Base-by-base conservation (phyloP, 2,113 vertebrate genomes). In the Planiliza haematocheilus region DNA sequence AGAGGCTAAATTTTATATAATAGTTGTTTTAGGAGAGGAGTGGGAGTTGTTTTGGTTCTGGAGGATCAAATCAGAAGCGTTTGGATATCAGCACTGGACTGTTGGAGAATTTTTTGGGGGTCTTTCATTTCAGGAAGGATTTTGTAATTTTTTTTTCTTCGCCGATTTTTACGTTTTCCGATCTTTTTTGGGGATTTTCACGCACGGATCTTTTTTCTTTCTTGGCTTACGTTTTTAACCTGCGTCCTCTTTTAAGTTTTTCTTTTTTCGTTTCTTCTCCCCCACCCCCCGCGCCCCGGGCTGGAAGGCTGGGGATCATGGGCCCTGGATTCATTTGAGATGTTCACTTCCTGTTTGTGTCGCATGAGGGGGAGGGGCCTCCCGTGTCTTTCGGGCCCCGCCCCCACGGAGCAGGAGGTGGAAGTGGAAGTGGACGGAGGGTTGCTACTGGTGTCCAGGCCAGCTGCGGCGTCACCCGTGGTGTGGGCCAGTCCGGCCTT, bases 291-390 rank as follows among this genome's bases (percentile, higher is more conserved):
- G 70, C 11, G 16, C 61, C 81, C 72, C 11, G 16, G 67, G 60
- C 88, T 83, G 65, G 70, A 85, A 91, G 79, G 82, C 90, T 85
- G 79, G 88, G 89, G 88, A 91, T 82, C 77, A 94, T 93, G 93
- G 93, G 88, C 78, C 84, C 81, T 52, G 88, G 81, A 86, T 91
- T 85, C 83, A 74, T 88, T 78, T 95, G 91, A 95, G 84, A 95
- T 94, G 93, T 57, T 91, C 65, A 88, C 86, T 86, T 93, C 91
- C 86, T 93, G 86, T 90, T 89, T 89, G 73, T 89, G 87, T 91
- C 86, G 74, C 70, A 42, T 91, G 65, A 93, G 88, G 89, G 91
- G 91, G 90, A 91, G 90, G 88, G 91, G 92, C 90, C 85, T 88
- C 52, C 60, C 81, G 38, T 82, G 85, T 55, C 65, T 81, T 4